Evolutionary conservation across 2,113 vertebrate species (phyloP), one percentile per base, ranked within the genome.

Genomic region (Poicephalus gulielmi): DNA sequence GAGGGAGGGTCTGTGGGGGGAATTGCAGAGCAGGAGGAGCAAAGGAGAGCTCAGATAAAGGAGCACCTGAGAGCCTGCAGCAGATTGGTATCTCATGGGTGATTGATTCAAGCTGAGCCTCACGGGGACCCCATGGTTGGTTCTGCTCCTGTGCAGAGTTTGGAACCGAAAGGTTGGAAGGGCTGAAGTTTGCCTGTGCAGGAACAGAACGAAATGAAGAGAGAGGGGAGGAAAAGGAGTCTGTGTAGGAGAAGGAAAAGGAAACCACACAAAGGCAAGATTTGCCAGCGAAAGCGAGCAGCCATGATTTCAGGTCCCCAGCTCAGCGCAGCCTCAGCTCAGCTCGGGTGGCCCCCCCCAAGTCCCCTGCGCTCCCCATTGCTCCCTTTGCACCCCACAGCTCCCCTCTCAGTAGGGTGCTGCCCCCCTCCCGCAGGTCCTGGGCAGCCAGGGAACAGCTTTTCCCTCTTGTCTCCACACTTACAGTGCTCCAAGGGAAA

Each of bases 261-360:
- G 96, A 97, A 97, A 97, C 93, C 90, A 93, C 92, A 91, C 75
- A 95, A 96, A 82, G 44, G 66, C 92, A 88, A 95, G 95, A 94
- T 90, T 92, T 93, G 80, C 71, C 0, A 1, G 91, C 0, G 2
- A 87, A 86, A 91, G 79, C 84, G 28, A 96, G 77, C 74, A 94
- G 92, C 91, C 89, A 89, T 83, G 94, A 95, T 92, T 95, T 91
- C 92, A 53, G 82, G 53, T 84, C 41, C n/a, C 41, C 71, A 55
- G 86, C 76, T 64, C 52, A 52, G 78, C 2, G 1, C 41, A 79
- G 90, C 73, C 80, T 86, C 89, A 89, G 90, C 74, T 16, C 82
- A 2, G 2, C 50, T n/a, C 0, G 0, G 49, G 31, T 11, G 20
- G 44, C 7, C 64, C 39, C 25, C 43, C 37, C 5, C 41, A 9